phyloP scores from a whole-genome alignment of 2,888 invertebrate species.

The Crematogaster levior region DNA sequence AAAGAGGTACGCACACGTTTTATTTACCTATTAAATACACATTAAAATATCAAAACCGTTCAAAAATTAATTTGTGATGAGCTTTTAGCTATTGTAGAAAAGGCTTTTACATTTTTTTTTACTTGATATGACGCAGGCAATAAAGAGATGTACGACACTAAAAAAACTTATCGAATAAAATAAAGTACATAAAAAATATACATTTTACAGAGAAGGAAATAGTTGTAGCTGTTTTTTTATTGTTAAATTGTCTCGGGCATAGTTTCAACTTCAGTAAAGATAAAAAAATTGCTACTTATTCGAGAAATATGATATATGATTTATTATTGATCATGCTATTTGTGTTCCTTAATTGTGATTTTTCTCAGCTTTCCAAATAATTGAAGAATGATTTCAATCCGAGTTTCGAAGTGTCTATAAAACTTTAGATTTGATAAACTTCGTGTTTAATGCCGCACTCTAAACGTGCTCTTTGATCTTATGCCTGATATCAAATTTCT shows the following conservation, averaged over 20 bases:
- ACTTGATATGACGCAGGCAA: neutral
- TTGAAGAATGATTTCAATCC: conserved; percentile 4
- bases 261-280: neutral
- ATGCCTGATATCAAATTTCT: conserved; percentile 37
- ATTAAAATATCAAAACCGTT: neutral
- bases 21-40: neutral
- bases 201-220: neutral
- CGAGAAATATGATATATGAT: neutral
- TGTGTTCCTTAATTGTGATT: conserved; percentile 5
- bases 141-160: neutral
- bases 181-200: neutral
- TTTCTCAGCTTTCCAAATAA: neutral
- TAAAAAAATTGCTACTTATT: neutral
- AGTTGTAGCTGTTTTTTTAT: neutral
- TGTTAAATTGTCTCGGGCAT: neutral
- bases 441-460: neutral
- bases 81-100: neutral
- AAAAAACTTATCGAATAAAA: neutral
- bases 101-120: neutral
- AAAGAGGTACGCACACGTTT: neutral
- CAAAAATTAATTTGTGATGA: conserved; percentile 6
- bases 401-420: conserved; percentile 40
- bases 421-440: conserved; percentile 18
- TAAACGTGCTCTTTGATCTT: conserved; percentile 46
- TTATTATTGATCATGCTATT: neutral